A percentile compares a stretch with the other conserved stretches of the same genome.
These are phyloP conservation scores for Watsonalla binaria DNA, from an alignment of 2,888 invertebrate species.

Conservation along the genomic window DNA sequence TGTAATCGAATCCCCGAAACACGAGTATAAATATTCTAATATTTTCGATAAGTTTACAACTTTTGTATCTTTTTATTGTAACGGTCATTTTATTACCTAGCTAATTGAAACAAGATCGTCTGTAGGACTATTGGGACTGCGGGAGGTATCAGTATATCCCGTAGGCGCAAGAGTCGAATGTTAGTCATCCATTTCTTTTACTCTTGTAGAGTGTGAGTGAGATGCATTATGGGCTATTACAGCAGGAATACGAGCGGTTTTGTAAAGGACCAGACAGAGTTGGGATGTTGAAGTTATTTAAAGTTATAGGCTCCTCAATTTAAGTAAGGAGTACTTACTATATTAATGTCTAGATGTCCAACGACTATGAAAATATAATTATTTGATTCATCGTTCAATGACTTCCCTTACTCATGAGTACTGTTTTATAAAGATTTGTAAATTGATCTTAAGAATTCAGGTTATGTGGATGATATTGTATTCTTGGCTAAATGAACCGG, in stretches of 20 bases:
- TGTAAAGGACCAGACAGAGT: constrained; percentile 15
- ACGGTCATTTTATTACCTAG: constrained; percentile 35
- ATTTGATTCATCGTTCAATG: no score
- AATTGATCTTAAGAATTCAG: no score
- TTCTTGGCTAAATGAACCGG: no score
- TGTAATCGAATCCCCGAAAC: not conserved
- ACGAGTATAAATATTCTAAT: not conserved
- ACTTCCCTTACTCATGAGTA: no score
- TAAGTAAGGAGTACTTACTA: no score
- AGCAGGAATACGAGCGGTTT: constrained; percentile 34
- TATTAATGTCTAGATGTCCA: no score
- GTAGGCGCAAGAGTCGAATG: constrained; percentile 44
- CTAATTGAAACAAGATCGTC: constrained; percentile 65
- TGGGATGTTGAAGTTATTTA: constrained; percentile 9
- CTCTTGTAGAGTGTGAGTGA: constrained; percentile 19
- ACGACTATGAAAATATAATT: no score
- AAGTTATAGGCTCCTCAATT: no score
- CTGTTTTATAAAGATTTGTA: no score
- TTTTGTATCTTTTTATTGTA: constrained; percentile 11
- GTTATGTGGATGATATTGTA: no score
- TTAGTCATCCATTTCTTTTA: constrained; percentile 32
- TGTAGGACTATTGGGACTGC: constrained; percentile 48
- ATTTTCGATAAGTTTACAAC: constrained; percentile 11
- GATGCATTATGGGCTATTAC: constrained; percentile 32
- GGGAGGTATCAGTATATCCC: constrained; percentile 38